phyloP scores from a whole-genome alignment of 1,140 invertebrate genomes.

The Trichonephila inaurata region DNA sequence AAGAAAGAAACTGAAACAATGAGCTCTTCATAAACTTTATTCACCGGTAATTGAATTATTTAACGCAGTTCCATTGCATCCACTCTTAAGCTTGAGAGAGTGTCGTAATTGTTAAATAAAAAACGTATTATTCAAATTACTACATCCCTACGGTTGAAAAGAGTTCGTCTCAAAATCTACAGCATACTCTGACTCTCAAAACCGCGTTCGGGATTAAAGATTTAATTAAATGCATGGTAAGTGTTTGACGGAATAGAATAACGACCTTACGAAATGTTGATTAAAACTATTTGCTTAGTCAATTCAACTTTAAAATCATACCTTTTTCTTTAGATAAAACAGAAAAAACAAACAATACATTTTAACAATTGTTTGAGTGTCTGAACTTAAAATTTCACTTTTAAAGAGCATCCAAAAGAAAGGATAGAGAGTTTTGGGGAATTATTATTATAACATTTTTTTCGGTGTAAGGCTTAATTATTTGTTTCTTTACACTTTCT shows the following conservation, averaged over 20 bases:
- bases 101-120: neutral
- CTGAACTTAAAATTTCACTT: neutral
- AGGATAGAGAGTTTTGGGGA: no score
- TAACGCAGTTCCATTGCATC: no score
- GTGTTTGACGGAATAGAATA: conserved; percentile 6
- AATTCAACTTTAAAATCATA: neutral
- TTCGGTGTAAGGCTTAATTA: no score
- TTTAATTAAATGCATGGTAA: conserved; percentile 3
- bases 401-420: no score
- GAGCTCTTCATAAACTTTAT: no score
- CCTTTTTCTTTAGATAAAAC: neutral
- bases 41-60: neutral
- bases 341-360: neutral
- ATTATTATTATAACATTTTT: no score
- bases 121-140: neutral
- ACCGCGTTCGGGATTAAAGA: neutral
- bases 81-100: neutral
- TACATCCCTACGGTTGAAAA: neutral
- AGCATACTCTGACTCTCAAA: neutral
- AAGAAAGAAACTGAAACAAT: no score
- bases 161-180: neutral
- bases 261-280: neutral
- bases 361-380: neutral
- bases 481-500: no score
- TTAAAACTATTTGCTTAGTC: neutral